Percentiles rank a stretch among this genome's conserved stretches.
These are phyloP conservation scores for Enteromius paludinosus DNA, from an alignment of 2,797 vertebrate species.

Conservation along the genomic window DNA sequence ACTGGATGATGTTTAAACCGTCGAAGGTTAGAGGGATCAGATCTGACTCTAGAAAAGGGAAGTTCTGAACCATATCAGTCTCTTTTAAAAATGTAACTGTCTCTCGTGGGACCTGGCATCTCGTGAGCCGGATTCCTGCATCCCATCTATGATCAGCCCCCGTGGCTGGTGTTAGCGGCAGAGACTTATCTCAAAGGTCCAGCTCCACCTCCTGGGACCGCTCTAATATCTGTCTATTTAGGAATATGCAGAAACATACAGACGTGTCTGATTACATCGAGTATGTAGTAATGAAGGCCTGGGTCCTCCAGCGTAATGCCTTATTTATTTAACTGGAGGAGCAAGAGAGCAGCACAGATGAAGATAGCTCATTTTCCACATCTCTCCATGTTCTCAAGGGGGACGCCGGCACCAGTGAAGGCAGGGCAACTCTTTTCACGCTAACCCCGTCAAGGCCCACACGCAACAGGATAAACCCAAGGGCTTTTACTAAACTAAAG, in stretches of 20 bases:
- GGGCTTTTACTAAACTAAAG: conserved; percentile 15
- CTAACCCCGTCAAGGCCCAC: conserved; percentile 64
- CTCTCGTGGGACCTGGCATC: conserved; percentile 37
- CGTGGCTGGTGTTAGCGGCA: conserved; percentile 64
- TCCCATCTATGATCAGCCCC: conserved; percentile 61
- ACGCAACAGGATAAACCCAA: conserved; percentile 52
- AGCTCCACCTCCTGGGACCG: conserved; percentile 70
- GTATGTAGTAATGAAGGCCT: conserved; percentile 78
- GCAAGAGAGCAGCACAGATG: conserved; percentile 74
- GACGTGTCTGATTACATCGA: conserved; percentile 80
- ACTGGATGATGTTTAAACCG: not conserved
- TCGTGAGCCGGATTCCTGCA: conserved; percentile 59
- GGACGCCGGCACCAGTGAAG: conserved; percentile 78
- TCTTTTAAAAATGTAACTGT: not conserved
- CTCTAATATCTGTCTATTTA: conserved; percentile 71
- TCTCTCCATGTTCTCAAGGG: conserved; percentile 66
- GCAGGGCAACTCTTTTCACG: conserved; percentile 71
- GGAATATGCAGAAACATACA: conserved; percentile 74
- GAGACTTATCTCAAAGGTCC: conserved; percentile 61
- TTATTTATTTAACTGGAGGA: conserved; percentile 85
- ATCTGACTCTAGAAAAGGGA: not conserved
- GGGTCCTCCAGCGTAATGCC: conserved; percentile 79
- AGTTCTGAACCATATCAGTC: not conserved
- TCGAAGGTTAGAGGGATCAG: not conserved
- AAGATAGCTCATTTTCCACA: conserved; percentile 75